Conservation (phyloP, 2,797 vertebrate genomes). For the Aphelocoma californica region DNA sequence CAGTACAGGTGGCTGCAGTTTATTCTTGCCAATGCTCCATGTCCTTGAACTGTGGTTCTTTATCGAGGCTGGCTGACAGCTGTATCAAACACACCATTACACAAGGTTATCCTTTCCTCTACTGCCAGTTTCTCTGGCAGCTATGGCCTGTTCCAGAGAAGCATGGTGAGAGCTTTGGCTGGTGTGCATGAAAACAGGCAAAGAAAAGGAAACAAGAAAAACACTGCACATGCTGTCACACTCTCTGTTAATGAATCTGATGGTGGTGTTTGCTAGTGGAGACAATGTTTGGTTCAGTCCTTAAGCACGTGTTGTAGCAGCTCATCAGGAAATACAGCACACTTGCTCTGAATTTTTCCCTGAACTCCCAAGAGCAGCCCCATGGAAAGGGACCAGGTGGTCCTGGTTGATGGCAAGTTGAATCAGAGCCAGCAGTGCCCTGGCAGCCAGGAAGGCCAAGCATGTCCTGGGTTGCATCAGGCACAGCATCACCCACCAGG, state of each 20-base stretch:
- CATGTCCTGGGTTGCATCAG: background rate
- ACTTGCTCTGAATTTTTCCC: background rate
- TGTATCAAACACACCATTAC: background rate
- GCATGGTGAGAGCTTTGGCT: background rate
- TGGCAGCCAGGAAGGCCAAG: background rate
- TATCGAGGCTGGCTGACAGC: background rate
- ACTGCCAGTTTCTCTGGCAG: background rate
- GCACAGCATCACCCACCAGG: accelerated
- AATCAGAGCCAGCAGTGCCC: background rate
- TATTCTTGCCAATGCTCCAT: background rate
- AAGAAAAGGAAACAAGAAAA: background rate
- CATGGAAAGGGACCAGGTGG: background rate
- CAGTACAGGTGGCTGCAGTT: background rate
- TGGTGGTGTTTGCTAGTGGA: background rate
- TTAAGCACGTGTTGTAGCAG: background rate
- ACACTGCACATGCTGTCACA: background rate
- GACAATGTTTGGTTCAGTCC: accelerated
- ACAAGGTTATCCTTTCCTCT: background rate
- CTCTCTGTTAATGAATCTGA: background rate
- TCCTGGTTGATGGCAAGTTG: background rate
- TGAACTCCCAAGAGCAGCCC: background rate
- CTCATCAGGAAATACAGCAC: background rate
- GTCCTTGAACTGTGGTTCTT: background rate
- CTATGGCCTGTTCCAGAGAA: background rate
- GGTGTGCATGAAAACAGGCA: background rate